Evolutionary conservation across 2,888 invertebrate species (phyloP).

Genomic region (Lottia scabra): DNA sequence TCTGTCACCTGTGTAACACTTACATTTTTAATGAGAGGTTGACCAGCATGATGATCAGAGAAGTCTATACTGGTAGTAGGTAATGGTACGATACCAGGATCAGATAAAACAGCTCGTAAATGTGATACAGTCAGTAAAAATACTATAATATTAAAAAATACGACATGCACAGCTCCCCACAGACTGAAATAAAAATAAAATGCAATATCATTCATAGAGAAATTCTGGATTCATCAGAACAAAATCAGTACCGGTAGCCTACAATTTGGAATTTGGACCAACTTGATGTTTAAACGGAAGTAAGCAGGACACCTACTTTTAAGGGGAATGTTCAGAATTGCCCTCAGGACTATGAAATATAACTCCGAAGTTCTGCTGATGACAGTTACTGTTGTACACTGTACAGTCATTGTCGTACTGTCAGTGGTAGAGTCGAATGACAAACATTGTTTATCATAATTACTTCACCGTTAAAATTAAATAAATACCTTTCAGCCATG

Average conservation of each 20-base stretch:
- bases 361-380: no score
- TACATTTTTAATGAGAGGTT: constrained; percentile 40
- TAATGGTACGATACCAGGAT: constrained; percentile 88
- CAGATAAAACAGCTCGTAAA: constrained; percentile 87
- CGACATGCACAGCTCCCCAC: constrained; percentile 85
- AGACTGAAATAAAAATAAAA: constrained; percentile 74
- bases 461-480: background rate
- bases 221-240: no score
- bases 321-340: no score
- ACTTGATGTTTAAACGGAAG: no score
- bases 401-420: no score
- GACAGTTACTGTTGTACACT: no score
- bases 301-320: no score
- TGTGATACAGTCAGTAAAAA: constrained; percentile 83
- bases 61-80: constrained; percentile 78
- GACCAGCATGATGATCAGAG: constrained; percentile 75
- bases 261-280: no score
- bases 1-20: constrained; percentile 11
- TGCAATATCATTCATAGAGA: no score
- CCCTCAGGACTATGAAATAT: no score
- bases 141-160: constrained; percentile 83
- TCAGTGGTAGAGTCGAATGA: no score
- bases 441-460: background rate
- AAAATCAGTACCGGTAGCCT: no score
- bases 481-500: constrained; percentile 81